Base-by-base conservation (phyloP, 2,797 vertebrate species). In the Galago senegalensis region DNA sequence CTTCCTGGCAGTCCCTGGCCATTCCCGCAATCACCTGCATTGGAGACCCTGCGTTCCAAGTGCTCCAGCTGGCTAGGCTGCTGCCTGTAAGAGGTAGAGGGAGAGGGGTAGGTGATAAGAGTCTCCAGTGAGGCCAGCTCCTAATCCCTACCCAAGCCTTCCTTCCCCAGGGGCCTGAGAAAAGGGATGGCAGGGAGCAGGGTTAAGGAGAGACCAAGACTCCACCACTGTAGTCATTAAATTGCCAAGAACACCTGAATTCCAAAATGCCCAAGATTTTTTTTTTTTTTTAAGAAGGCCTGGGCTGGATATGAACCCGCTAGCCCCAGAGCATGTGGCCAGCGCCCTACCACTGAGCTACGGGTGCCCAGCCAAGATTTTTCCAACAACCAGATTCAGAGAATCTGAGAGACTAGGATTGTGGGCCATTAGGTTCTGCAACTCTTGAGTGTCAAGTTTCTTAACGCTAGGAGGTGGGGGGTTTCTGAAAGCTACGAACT, bases 31-130 rank as follows among this genome's bases (percentile, higher is more conserved):
- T 92, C 83, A 98, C 98, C 98, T 98, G 98, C 92, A 4, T 90
- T 97, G 23, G 97, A 94, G 14, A 93, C 96, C 7, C 97, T 53
- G 72, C 97, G 96, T 18, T 98, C 98, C 46, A 87, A 0, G 9
- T 95, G 94, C 46, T 98, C 98, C 0, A 58, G 89, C 17, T 91
- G 96, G 18, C 94, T 75, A 0, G 87, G 89, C 94, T 95, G 97
- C 46, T 96, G 97, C 87, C 97, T 97, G 84, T 6, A 61, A 18
- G 29, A 16, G 34, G 31, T n/a, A 23, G 77, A 2, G 7, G 53
- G 21, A 67, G 65, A 16, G 16, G 65, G 49, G 49, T 53, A 67
- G 72, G 9, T 0, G 5, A 69, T 0, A 13, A 13, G 53, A 60
- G n/a, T 49, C 37, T 53, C 77, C 21, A 17, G 27, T 1, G 43